Base-by-base conservation (phyloP, 2,113 vertebrate genomes). In the human region DNA sequence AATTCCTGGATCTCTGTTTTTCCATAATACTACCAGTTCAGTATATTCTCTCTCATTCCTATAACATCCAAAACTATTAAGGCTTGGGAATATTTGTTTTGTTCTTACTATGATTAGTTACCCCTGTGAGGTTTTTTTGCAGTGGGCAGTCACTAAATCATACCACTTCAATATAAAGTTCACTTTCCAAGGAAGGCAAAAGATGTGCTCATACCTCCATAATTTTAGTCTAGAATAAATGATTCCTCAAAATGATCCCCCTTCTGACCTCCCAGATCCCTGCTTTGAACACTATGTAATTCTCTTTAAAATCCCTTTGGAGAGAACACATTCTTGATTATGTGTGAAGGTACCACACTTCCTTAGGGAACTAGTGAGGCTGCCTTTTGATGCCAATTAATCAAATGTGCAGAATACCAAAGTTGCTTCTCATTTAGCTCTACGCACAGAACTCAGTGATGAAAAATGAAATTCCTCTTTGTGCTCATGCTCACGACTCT, bases 211-310 rank as follows among this genome's bases (percentile, higher is more conserved):
- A 85, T 35, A 78, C n/a, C 43, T 40, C 14, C 32, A 50, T 89
- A 66, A 82, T 61, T 96, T 97, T 80, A 72, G 55, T 43, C 35
- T 78, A 64, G 59, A 92, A 92, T 82, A 93, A 93, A 78, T 90
- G 55, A 90, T 20, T 92, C 38, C 81, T 96, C 76, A 40, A 93
- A 96, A 90, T 78, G 90, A 81, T 32, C 25, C n/a, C 38, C 22
- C n/a, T 32, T 76, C 40, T 93, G 88, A 93, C 48, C 66, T 97
- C 50, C 38, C 13, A 80, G 68, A 89, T 25, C 7, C 45, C 38
- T 79, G 8, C 45, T 64, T 81, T 73, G 55, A 95, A 89, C 18
- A 79, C 40, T 45, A 2, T 20, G 72, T 52, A 86, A 94, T 89
- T 93, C 75, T 89, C 14, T 76, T 90, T 73, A 88, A 97, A 94